Conservation (phyloP, 2,888 invertebrate species). For the Spicauda simplicius region DNA sequence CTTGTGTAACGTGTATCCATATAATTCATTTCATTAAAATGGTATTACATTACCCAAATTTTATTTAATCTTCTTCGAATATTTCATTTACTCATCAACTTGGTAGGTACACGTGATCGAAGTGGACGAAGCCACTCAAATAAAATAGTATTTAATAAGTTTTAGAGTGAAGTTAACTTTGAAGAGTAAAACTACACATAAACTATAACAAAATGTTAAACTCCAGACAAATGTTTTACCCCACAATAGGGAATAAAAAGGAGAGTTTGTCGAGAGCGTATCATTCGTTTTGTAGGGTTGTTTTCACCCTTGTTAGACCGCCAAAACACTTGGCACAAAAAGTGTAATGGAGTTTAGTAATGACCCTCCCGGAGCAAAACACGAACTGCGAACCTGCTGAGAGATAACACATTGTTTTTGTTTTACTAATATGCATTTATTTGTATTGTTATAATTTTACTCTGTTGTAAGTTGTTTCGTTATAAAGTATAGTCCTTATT, state of each 20-base stretch:
- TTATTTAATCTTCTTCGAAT: too few relatives aligned
- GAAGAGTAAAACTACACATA: neutral
- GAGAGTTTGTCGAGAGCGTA: conserved; percentile 67
- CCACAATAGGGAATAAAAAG: conserved; percentile 66
- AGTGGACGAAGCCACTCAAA: too few relatives aligned
- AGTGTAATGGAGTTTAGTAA: conserved; percentile 83
- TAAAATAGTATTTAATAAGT: too few relatives aligned
- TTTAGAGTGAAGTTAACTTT: neutral
- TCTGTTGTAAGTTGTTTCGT: neutral
- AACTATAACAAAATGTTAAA: conserved; percentile 44
- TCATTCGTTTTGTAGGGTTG: conserved; percentile 81
- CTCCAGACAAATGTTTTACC: conserved; percentile 53
- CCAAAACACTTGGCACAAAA: conserved; percentile 84
- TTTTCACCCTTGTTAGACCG: conserved; percentile 83
- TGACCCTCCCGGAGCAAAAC: conserved; percentile 77
- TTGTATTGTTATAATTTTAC: neutral
- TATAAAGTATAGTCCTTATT: too few relatives aligned
- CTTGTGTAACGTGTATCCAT: too few relatives aligned
- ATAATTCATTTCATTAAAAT: too few relatives aligned
- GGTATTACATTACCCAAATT: too few relatives aligned
- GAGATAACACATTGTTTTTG: conserved; percentile 57
- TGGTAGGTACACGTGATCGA: too few relatives aligned
- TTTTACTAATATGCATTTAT: conserved; percentile 6
- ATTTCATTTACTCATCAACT: too few relatives aligned
- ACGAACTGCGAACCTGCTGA: conserved; percentile 71